Evolutionary conservation across 2,113 vertebrate species (phyloP), one percentile per base, ranked within the genome.

Genomic region (Platichthys stellatus): DNA sequence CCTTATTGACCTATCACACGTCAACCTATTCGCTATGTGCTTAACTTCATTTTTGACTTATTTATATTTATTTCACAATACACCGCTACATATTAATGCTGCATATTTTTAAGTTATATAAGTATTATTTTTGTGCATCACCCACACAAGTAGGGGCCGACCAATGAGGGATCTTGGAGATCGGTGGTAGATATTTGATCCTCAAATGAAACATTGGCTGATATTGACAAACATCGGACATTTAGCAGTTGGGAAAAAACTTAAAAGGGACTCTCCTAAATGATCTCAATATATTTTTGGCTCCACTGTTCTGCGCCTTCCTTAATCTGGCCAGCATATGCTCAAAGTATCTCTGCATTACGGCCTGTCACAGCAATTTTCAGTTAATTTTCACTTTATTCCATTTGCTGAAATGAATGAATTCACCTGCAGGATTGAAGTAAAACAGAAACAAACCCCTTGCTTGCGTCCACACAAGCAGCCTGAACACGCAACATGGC

Each of bases 11-110:
- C 31, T 31, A 31, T 31, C 31, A 31, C 31, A 31, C 1, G 31
- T 31, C 31, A 0, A 31, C 43, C 1, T 49, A 15, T 54, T n/a
- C 7, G 20, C 20, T 18, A 51, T 18, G 47, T 51, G 47, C 47
- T 49, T 1, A 43, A 51, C 18, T 51, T 20, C 17, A 51, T 4
- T 5, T 49, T 49, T 49, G 40, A 40, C 38, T 2, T 43, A 11
- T 43, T 43, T 11, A 43, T 43, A 12, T 12, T 43, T 43, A 43
- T 43, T 13, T 43, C 40, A 43, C 40, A 43, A 5, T 59, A n/a
- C 5, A 26, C 1, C 40, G 76, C 76, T 80, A 67, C 78, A 76
- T 57, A 21, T 66, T 26, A 0, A 40, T 65, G 76, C 76, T 82
- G 74, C 69, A 69, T 40, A 23, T 43, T 43, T 69, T 0, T 56